Base-by-base conservation (phyloP, 2,888 invertebrate species). In the Hypolimnas misippus region DNA sequence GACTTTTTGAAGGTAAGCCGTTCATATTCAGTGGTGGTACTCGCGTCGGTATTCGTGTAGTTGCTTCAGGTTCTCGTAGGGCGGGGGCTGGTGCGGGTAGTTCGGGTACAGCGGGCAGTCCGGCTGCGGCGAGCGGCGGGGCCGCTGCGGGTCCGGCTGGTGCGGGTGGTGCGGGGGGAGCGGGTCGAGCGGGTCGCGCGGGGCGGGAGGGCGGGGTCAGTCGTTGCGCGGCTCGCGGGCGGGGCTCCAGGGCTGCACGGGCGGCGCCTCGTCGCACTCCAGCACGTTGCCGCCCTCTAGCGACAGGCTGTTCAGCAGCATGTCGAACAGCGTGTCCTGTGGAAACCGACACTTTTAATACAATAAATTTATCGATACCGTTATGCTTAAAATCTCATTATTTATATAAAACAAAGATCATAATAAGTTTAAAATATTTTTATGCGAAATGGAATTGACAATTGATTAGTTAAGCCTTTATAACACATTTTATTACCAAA, bases 261-360 rank as follows among this genome's bases (percentile, higher is more conserved):
- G 88, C 82, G 74, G 78, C 63, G 76, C 61, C 42, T 71, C 67
- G 53, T 75, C 74, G 46, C 69, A 72, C 50, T 69, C 70, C 25
- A 65, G 63, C 55, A 64, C 67, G 55, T 65, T 67, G 63, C 64
- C 62, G 52, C 80, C 76, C 40, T 89, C 89, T 46, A 89, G 71
- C 1, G 87, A 79, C 56, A 91, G 74, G 64, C 86, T 88, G 78
- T 84, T 87, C 51, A 92, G 76, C 31, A 91, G 76, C 81, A 91
- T 88, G 74, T 91, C 89, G 78, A 92, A 90, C 31, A 92, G 76
- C 16, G 87, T 86, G 70, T 90, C 91, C 91, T 92, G 81, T 1
- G 55, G 58, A 51, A 10, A n/a, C n/a, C n/a, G n/a, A n/a, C n/a
- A n/a, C n/a, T n/a, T n/a, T n/a, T n/a, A n/a, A n/a, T n/a, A n/a